Conservation (phyloP, 2,113 vertebrate genomes). For the Caranx melampygus region DNA sequence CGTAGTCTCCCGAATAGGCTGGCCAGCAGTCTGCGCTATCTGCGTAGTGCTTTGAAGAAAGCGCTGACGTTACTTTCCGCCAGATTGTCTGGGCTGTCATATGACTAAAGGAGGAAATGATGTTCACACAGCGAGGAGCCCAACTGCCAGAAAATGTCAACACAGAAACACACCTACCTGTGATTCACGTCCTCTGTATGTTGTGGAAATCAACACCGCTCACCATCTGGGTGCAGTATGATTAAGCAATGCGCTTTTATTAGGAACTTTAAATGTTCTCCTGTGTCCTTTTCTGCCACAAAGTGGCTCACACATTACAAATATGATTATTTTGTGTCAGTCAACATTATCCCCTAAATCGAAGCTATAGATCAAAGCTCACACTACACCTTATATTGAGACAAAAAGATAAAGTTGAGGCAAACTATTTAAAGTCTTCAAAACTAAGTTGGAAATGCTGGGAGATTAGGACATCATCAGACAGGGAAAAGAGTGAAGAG, state of each 20-base stretch:
- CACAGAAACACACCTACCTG: neutral
- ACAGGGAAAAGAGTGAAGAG: neutral
- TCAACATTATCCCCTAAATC: neutral
- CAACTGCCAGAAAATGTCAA: neutral
- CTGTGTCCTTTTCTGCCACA: neutral
- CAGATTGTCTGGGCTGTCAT: constrained; percentile 36
- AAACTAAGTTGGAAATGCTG: neutral
- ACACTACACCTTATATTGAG: no score
- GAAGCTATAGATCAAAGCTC: neutral
- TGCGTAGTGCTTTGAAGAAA: constrained; percentile 6
- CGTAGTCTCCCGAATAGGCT: neutral
- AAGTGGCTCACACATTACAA: neutral
- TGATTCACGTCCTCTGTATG: neutral
- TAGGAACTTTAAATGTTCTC: neutral
- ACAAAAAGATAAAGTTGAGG: no score
- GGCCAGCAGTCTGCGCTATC: neutral
- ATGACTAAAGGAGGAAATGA: constrained; percentile 35
- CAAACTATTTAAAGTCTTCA: neutral
- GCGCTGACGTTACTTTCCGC: constrained; percentile 26
- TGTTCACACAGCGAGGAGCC: neutral
- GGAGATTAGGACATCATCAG: neutral
- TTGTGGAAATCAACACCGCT: neutral
- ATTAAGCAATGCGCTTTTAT: neutral
- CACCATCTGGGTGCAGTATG: neutral
- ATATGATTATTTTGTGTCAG: neutral